Base-by-base conservation (phyloP, 2,113 vertebrate genomes). In the Helogale parvula region DNA sequence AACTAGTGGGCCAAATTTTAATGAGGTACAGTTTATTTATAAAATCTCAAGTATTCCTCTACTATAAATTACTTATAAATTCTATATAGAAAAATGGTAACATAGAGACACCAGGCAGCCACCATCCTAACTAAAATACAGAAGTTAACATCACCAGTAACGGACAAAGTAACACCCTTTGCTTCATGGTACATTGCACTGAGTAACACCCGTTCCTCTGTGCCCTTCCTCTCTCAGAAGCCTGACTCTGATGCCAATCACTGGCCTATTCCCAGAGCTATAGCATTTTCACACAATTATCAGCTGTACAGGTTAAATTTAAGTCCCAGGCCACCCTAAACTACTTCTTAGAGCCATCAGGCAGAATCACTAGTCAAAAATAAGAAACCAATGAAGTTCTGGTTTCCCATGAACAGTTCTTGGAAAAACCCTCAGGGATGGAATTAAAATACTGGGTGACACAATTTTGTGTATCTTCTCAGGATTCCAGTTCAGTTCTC, bases 141-240 rank as follows among this genome's bases (percentile, higher is more conserved):
- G 68, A 35, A n/a, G 84, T 31, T 12, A n/a, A 25, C 4, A 9
- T 3, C n/a, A 35, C 31, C 27, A 52, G 33, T 2, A 15, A 10
- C 1, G 35, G 80, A 12, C 8, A 16, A 15, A 50, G 33, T 38
- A 66, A 3, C 65, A 27, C 17, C 60, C 82, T 50, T 25, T 16
- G 63, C 52, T 41, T 54, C 54, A 7, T 0, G 5, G 25, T 4
- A 7, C 1, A 0, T 3, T 7, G 8, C 27, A 19, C n/a, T 7
- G 4, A 23, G 33, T 29, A 68, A 23, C 7, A 16, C 6, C 15
- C 13, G 11, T 41, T 12, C 16, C n/a, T 12, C 60, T 7, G 50
- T 27, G 29, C 66, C 31, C 52, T 72, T 35, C 31, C 11, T 4
- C 33, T 35, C 19, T 47, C n/a, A 27, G 13, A 82, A 35, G 77